Base-by-base conservation (phyloP, 2,113 vertebrate species). In the Australoheros scitulus region DNA sequence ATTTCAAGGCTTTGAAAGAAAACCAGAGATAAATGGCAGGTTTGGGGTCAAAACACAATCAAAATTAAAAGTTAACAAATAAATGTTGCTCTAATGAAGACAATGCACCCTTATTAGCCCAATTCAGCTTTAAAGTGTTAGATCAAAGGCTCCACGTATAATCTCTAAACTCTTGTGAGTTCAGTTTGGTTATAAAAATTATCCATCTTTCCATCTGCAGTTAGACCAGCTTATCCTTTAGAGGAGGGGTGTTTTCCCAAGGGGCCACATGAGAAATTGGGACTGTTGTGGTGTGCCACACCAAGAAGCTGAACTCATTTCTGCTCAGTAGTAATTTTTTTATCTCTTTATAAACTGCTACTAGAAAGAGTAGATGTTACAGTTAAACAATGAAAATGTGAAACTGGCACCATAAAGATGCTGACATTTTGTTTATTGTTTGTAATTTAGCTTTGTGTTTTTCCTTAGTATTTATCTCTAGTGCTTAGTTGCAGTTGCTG, bases 91-190 rank as follows among this genome's bases (percentile, higher is more conserved):
- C 22, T 22, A 11, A 4, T 76, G 1, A 56, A 24, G 61, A 85
- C 74, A 65, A 65, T 55, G 26, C 29, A 50, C 15, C 26, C 24
- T 63, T 68, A 79, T 86, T 84, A 82, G 55, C 22, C 76, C 58
- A 52, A 79, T 85, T 55, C 43, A 50, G 24, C 18, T 50, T 70
- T 3, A 68, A 56, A 43, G 34, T 83, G 36, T 38, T 13, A 65
- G 61, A 85, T 88, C 58, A 85, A 88, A 88, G 14, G 24, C 77
- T 72, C 70, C 55, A 22, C 2, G 72, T 47, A 43, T 70, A 59
- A 86, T 61, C 24, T 79, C 15, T 34, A 75, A 76, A 43, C 38
- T 68, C 64, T 68, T 68, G 38, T 68, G 22, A 15, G 64, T 68
- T 68, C 64, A 68, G 22, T 43, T 47, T 68, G 14, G 64, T 68